Evolutionary conservation across 2,888 invertebrate genomes (phyloP).

Genomic region (Serrognathus titanus): DNA sequence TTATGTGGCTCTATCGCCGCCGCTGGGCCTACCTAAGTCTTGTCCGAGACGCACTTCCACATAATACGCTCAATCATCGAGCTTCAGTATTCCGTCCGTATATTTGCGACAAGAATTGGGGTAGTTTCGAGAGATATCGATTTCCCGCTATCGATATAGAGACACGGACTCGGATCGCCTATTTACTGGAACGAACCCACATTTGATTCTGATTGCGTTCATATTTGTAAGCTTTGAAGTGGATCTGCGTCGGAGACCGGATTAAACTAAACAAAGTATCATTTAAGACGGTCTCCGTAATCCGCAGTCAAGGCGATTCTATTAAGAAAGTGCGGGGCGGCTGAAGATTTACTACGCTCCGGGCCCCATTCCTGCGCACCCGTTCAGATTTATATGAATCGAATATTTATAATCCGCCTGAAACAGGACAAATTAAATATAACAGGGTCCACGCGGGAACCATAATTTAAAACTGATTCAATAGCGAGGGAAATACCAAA

Average conservation of each 20-base stretch:
- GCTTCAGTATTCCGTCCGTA: slow-evolving; percentile 30
- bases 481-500: too few relatives aligned
- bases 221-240: slow-evolving; percentile 43
- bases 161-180: slow-evolving; percentile 34
- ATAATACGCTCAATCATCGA: slow-evolving; percentile 30
- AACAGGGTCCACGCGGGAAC: slow-evolving; percentile 30
- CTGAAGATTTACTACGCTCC: slow-evolving; percentile 20
- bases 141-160: slow-evolving; percentile 27
- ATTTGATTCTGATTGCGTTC: slow-evolving; percentile 47
- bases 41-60: slow-evolving; percentile 27
- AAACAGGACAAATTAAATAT: slow-evolving; percentile 43
- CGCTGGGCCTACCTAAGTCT: slow-evolving; percentile 30
- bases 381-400: slow-evolving; percentile 42
- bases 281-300: slow-evolving; percentile 23
- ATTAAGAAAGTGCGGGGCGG: slow-evolving; percentile 20
- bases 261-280: slow-evolving; percentile 44
- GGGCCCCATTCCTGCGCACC: slow-evolving; percentile 22
- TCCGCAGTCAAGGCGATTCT: slow-evolving; percentile 15
- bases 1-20: slow-evolving; percentile 35
- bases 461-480: slow-evolving; percentile 2
- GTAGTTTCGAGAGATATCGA: slow-evolving; percentile 28
- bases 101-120: slow-evolving; percentile 34
- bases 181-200: slow-evolving; percentile 44
- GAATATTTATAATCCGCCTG: slow-evolving; percentile 44
- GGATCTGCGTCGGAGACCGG: slow-evolving; percentile 36